phyloP scores from a whole-genome alignment of 92 coral and sea anemone genomes.

The Anthopleura xanthogrammica region DNA sequence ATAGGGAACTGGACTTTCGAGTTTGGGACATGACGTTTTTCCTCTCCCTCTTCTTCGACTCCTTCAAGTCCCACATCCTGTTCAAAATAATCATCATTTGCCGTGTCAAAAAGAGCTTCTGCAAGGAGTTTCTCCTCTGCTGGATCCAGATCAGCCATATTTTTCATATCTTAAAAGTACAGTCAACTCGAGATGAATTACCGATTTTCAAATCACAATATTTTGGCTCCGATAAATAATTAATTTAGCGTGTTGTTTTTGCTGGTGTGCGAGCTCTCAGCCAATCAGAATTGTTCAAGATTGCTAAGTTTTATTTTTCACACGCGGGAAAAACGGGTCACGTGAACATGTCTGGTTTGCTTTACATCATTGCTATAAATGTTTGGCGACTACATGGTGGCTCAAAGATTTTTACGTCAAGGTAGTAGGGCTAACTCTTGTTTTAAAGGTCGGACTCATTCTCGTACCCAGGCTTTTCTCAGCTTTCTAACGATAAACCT shows the following conservation, averaged over 20 bases:
- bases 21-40: slow-evolving; percentile 15
- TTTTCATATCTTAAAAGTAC: neutral
- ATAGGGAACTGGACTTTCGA: slow-evolving; percentile 47
- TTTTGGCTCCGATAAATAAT: slow-evolving; percentile 5
- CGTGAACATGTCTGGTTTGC: neutral
- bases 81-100: slow-evolving; percentile 11
- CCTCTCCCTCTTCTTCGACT: neutral
- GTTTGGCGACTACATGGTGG: too few species aligned
- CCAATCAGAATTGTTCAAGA: slow-evolving; percentile 13
- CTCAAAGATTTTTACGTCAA: too few species aligned
- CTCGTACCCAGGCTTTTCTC: too few species aligned
- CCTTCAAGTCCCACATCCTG: slow-evolving; percentile 3
- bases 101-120: slow-evolving; percentile 36
- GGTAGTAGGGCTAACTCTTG: too few species aligned
- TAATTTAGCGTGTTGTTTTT: slow-evolving; percentile 19
- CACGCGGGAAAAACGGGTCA: neutral
- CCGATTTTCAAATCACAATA: neutral
- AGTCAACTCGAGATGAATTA: neutral
- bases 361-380: neutral
- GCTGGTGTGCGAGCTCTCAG: slow-evolving; percentile 24
- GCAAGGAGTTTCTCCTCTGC: slow-evolving; percentile 24
- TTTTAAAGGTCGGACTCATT: too few species aligned
- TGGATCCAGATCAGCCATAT: slow-evolving; percentile 35
- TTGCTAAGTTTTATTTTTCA: neutral
- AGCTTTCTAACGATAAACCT: too few species aligned